Percentiles rank a stretch among this genome's conserved stretches.
Conservation (phyloP, 37 sponge, comb jelly and placozoan species). For the Corticium candelabrum region DNA sequence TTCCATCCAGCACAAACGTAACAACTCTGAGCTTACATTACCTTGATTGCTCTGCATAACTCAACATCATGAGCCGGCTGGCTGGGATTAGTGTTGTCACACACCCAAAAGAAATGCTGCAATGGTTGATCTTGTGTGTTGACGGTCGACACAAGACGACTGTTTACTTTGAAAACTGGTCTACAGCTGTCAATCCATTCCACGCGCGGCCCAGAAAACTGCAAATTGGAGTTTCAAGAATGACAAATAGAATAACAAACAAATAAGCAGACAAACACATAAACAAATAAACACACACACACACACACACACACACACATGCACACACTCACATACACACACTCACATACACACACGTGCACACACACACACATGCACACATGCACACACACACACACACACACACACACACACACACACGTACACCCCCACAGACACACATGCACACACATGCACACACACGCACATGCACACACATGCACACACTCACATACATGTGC, state of each 20-base stretch:
- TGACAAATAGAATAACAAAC: no score
- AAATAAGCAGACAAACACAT: no score
- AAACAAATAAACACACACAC: background rate
- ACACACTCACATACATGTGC: background rate
- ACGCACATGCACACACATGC: no score
- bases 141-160: conserved; percentile 52
- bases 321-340: background rate
- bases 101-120: conserved; percentile 27
- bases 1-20: no score
- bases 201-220: conserved; percentile 32
- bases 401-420: no score
- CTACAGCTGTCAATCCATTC: conserved; percentile 68
- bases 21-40: no score
- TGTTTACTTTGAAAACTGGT: conserved; percentile 44
- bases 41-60: conserved; percentile 10
- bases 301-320: background rate
- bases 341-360: no score
- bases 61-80: background rate
- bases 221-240: background rate
- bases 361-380: background rate
- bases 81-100: conserved; percentile 8
- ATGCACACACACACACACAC: background rate
- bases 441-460: background rate
- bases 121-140: conserved; percentile 49
- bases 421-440: background rate